Percentiles rank a stretch among this genome's conserved stretches.
phyloP scores from a whole-genome alignment of 1,140 invertebrate genomes.

The Apis mellifera region Amel_HAv3.1 CM009940.2:9785001-9785500 shows the following conservation, averaged over 20 bases:
- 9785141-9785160: conserved; percentile 30
- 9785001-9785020: no score
- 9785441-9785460: conserved; percentile 53
- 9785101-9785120: no score
- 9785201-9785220: conserved; percentile 71
- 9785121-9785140: no score
- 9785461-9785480: neutral
- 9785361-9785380: conserved; percentile 38
- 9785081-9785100: no score
- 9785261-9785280: conserved; percentile 61
- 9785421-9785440: conserved; percentile 25
- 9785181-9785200: conserved; percentile 16
- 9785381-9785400: conserved; percentile 29
- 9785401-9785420: conserved; percentile 34
- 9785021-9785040: no score
- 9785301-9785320: conserved; percentile 67
- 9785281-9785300: conserved; percentile 58
- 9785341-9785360: conserved; percentile 56
- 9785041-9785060: no score
- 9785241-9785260: conserved; percentile 48
- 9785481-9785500: conserved; percentile 41
- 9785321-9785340: conserved; percentile 69
- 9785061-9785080: no score
- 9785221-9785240: conserved; percentile 68
- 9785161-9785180: conserved; percentile 7